phyloP scores from a whole-genome alignment of 2,113 vertebrate genomes.

The Heliornis fulica region DNA sequence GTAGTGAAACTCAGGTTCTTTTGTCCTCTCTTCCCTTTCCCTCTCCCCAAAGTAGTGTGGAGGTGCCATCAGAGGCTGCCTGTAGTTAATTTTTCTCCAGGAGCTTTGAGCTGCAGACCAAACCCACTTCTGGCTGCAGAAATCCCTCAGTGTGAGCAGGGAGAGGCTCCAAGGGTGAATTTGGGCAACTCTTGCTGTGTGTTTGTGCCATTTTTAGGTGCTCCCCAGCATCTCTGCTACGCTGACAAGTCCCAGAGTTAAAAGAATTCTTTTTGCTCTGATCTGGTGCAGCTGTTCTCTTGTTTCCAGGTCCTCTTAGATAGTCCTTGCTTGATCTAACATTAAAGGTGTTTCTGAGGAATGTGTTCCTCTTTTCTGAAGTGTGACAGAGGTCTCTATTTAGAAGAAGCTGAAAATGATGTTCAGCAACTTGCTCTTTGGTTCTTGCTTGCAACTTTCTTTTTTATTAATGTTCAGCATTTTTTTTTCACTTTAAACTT shows the following conservation, averaged over 20 bases:
- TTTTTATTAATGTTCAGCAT: background rate
- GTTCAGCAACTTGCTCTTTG: background rate
- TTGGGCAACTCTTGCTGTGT: background rate
- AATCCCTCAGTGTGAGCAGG: fast-evolving
- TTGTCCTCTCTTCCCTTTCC: background rate
- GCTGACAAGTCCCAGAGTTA: background rate
- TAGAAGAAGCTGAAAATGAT: background rate
- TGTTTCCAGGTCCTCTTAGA: background rate
- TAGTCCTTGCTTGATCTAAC: background rate
- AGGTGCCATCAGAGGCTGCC: background rate
- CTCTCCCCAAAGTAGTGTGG: fast-evolving
- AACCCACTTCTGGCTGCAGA: fast-evolving
- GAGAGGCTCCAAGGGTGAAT: background rate
- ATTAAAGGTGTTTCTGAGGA: slow-evolving; percentile 4
- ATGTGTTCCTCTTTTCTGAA: background rate
- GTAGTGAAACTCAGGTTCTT: fast-evolving
- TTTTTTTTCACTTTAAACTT: background rate
- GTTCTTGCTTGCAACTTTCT: background rate
- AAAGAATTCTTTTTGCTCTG: background rate
- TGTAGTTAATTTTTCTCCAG: background rate
- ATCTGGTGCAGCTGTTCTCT: background rate
- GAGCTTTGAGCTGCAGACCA: background rate
- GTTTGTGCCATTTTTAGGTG: background rate
- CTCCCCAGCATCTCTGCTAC: background rate
- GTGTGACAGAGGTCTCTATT: background rate